These are phyloP conservation scores for Phoeniculus purpureus DNA, from an alignment of 2,797 vertebrate species.

Conservation along the genomic window DNA sequence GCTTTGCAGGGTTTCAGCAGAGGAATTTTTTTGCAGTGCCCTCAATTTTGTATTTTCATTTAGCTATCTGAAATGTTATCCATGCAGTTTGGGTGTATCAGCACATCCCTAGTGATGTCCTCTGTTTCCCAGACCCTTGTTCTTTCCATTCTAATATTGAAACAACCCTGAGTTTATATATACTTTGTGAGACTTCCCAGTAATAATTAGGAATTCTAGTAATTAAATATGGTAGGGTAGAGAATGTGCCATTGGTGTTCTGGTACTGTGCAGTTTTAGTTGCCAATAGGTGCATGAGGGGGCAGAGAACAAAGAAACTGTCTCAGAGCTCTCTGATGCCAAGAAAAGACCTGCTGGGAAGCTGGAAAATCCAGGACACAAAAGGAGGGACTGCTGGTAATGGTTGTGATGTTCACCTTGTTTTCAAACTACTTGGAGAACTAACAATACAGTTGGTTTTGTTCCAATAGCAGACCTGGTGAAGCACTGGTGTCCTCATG, in stretches of 20 bases:
- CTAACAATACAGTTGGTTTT: neutral
- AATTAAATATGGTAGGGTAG: neutral
- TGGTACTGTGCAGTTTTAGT: neutral
- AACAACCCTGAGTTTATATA: neutral
- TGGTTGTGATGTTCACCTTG: neutral
- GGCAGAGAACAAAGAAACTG: neutral
- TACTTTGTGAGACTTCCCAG: neutral
- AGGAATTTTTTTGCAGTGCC: neutral
- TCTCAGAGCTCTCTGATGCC: neutral
- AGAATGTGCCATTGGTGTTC: neutral
- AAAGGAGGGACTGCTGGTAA: neutral
- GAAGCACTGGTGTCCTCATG: neutral
- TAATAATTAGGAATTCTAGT: neutral
- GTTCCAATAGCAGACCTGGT: neutral
- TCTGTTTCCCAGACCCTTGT: accelerated
- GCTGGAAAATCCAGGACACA: neutral
- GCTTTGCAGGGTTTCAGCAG: neutral
- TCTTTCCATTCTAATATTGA: neutral
- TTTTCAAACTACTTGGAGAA: neutral
- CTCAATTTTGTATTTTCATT: neutral
- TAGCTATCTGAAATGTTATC: neutral
- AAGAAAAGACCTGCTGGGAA: neutral
- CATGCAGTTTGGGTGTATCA: neutral
- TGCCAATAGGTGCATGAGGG: neutral
- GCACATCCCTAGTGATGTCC: neutral